Evolutionary conservation across 2,797 vertebrate species (phyloP).

Genomic region (Lutjanus campechanus): DNA sequence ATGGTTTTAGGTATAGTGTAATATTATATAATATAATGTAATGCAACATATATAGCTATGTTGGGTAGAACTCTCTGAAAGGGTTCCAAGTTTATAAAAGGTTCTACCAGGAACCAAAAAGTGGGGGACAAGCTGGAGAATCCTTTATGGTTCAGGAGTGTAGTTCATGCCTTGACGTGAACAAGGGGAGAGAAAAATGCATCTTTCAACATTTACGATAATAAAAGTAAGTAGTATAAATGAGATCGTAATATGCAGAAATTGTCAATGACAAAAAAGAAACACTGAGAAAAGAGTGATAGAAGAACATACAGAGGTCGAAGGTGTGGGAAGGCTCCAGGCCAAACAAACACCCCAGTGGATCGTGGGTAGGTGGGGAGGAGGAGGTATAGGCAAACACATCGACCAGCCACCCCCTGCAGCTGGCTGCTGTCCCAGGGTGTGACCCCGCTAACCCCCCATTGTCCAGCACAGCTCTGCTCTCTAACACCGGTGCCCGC

Average conservation of each 20-base stretch:
- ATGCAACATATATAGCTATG: too few relatives aligned
- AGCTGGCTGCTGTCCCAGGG: conserved; percentile 76
- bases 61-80: too few relatives aligned
- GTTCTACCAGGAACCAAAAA: too few relatives aligned
- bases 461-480: conserved; percentile 41
- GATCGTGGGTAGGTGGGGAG: conserved; percentile 50
- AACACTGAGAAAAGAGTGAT: too few relatives aligned
- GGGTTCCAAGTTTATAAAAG: too few relatives aligned
- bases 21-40: too few relatives aligned
- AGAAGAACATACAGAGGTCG: conserved; percentile 8
- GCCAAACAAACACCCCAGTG: conserved; percentile 64
- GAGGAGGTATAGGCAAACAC: conserved; percentile 64
- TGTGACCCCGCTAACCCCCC: conserved; percentile 57
- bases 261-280: neutral
- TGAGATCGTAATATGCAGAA: too few relatives aligned
- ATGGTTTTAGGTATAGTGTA: too few relatives aligned
- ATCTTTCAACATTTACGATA: neutral
- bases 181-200: neutral
- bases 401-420: conserved; percentile 29
- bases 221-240: neutral
- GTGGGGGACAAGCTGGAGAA: too few relatives aligned
- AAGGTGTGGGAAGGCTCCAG: conserved; percentile 67
- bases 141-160: too few relatives aligned
- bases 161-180: neutral
- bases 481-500: conserved; percentile 12